Evolutionary conservation across 2,888 invertebrate species (phyloP).

Genomic region (Polydrusus pterygomalis): DNA sequence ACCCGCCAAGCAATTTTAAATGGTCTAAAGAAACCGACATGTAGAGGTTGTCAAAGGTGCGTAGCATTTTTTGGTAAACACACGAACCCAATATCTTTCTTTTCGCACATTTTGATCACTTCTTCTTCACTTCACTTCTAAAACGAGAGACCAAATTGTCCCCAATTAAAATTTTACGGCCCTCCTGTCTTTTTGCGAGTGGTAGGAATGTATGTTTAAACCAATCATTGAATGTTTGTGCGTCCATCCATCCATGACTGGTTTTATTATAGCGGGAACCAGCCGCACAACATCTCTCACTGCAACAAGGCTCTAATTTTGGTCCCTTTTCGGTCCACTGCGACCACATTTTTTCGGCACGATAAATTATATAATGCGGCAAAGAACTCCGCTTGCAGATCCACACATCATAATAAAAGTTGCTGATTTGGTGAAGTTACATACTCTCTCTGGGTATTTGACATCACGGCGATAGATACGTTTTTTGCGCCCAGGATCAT

Average conservation of each 20-base stretch:
- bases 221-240: slow-evolving; percentile 1
- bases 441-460: no score
- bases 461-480: no score
- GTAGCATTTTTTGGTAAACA: neutral
- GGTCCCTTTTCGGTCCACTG: slow-evolving; percentile 4
- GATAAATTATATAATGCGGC: slow-evolving; percentile 7
- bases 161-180: neutral
- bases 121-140: no score
- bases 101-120: neutral
- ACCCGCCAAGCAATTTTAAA: no score
- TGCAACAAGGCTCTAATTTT: neutral
- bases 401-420: slow-evolving; percentile 16
- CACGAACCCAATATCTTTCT: neutral
- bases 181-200: neutral
- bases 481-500: no score
- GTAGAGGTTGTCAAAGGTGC: no score
- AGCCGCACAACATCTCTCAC: neutral
- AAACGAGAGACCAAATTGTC: no score
- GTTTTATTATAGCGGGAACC: neutral
- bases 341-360: neutral
- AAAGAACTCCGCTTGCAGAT: slow-evolving; percentile 3
- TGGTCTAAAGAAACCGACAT: no score
- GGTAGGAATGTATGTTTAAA: neutral
- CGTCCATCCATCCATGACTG: slow-evolving; percentile 15
- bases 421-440: no score